Evolutionary conservation across 2,888 invertebrate genomes (phyloP).

Genomic region (Stramonita haemastoma): DNA sequence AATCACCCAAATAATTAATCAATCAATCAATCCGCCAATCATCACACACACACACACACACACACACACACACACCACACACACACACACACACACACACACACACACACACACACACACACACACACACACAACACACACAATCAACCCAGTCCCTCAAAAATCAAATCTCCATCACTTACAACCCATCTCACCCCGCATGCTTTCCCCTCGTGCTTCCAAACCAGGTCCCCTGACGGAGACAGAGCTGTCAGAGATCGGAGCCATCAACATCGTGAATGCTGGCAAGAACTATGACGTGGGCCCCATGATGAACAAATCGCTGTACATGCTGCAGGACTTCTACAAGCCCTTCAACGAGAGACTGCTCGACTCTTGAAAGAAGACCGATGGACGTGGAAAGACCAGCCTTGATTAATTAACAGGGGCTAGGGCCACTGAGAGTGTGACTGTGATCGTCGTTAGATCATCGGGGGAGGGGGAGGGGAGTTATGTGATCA

Average conservation of each 20-base stretch:
- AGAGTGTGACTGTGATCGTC: not conserved
- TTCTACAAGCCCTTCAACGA: slow-evolving; percentile 61
- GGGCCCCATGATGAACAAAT: slow-evolving; percentile 60
- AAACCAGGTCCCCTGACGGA: slow-evolving; percentile 51
- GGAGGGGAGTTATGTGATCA: too few relatives aligned
- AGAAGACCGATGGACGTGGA: slow-evolving; percentile 57
- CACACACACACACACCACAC: not conserved
- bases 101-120: not conserved
- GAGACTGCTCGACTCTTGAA: slow-evolving; percentile 51
- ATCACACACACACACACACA: not conserved
- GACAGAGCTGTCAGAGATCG: slow-evolving; percentile 46
- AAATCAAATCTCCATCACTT: too few relatives aligned
- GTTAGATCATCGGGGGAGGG: too few relatives aligned
- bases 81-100: not conserved
- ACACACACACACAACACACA: not conserved
- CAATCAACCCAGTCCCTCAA: too few relatives aligned
- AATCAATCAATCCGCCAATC: too few relatives aligned
- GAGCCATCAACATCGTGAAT: slow-evolving; percentile 51
- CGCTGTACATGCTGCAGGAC: slow-evolving; percentile 51
- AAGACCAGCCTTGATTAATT: not conserved
- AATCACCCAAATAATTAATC: too few relatives aligned
- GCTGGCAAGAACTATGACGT: slow-evolving; percentile 54
- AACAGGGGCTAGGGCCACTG: not conserved
- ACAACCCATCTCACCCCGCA: too few relatives aligned
- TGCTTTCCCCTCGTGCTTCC: not conserved